Conservation (phyloP, 2,797 vertebrate species). For the Anolis apletophallus region DNA sequence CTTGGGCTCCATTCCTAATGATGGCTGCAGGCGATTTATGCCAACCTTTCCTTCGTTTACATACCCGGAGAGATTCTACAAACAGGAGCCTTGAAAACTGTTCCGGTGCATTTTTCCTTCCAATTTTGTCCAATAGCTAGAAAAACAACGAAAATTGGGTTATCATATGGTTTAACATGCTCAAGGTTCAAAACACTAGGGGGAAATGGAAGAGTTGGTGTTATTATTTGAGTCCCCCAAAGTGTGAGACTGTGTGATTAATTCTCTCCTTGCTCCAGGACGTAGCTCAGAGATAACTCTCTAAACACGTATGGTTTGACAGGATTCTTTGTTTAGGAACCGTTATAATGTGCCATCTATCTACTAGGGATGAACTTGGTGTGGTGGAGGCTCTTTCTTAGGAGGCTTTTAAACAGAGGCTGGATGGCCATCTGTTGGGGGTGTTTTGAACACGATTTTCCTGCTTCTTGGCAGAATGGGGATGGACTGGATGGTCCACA, state of each 20-base stretch:
- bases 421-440: no score
- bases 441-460: no score
- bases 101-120: background rate
- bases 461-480: no score
- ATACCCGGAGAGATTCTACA: background rate
- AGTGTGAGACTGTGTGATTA: background rate
- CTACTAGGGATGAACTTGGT: no score
- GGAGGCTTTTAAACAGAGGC: no score
- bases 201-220: accelerated
- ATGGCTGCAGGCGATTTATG: background rate
- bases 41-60: background rate
- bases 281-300: background rate
- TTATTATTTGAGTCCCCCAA: background rate
- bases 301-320: background rate
- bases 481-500: no score
- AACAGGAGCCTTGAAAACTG: background rate
- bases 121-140: background rate
- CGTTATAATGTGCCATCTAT: background rate
- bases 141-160: background rate
- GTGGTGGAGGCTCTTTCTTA: no score
- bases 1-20: background rate
- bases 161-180: background rate
- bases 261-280: background rate
- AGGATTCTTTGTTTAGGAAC: background rate
- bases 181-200: background rate